Percentiles rank a stretch among this genome's conserved stretches.
Evolutionary conservation across 2,797 vertebrate genomes (phyloP).

Genomic region (Danio tinwini): DNA sequence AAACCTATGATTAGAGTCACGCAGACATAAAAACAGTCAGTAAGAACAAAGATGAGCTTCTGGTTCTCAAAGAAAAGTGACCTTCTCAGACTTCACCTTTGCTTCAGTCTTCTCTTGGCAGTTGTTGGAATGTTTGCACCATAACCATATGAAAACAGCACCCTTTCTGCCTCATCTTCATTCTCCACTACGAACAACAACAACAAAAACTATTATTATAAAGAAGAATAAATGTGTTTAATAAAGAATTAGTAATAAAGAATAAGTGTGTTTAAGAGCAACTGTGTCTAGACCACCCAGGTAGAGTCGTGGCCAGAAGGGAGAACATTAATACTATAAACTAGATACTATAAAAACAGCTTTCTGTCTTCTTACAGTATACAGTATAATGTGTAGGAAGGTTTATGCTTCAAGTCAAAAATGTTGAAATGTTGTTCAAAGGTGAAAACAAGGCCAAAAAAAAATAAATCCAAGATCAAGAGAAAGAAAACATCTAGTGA

Average conservation of each 20-base stretch:
- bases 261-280: slow-evolving; percentile 5
- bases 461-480: background rate
- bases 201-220: too few species aligned
- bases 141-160: slow-evolving; percentile 96
- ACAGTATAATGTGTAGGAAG: slow-evolving; percentile 4
- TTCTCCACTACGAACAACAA: slow-evolving; percentile 83
- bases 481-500: too few species aligned
- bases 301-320: slow-evolving; percentile 8
- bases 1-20: slow-evolving; percentile 59
- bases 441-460: background rate
- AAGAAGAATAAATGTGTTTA: background rate
- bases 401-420: slow-evolving; percentile 6
- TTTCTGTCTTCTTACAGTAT: slow-evolving; percentile 23
- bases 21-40: slow-evolving; percentile 21
- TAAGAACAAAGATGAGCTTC: slow-evolving; percentile 32
- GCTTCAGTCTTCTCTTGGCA: slow-evolving; percentile 91
- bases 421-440: background rate
- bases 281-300: slow-evolving; percentile 50
- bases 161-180: slow-evolving; percentile 93
- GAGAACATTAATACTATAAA: background rate
- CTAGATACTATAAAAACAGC: slow-evolving; percentile 4
- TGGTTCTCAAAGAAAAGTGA: background rate
- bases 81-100: slow-evolving; percentile 83
- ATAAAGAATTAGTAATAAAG: too few species aligned
- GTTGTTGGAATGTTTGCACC: slow-evolving; percentile 97